Conservation (phyloP, 2,888 invertebrate genomes). For the Entomobrya multifasciata region DNA sequence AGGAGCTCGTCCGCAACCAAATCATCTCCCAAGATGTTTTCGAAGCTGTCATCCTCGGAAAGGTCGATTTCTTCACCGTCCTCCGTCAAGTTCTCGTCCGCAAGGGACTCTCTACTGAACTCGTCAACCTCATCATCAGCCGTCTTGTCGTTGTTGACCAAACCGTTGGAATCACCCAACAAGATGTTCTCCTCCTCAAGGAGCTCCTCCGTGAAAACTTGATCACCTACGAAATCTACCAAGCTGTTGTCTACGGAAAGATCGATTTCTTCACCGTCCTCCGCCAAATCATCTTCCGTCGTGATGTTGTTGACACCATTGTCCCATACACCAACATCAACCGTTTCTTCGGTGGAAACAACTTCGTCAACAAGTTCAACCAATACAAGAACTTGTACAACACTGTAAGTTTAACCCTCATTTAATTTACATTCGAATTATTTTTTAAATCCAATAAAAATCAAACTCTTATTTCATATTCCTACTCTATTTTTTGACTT, state of each 20-base stretch:
- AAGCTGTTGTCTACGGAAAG: slow-evolving; percentile 11
- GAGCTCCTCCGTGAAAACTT: slow-evolving; percentile 31
- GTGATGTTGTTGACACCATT: slow-evolving; percentile 1
- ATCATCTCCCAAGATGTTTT: slow-evolving; percentile 28
- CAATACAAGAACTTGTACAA: slow-evolving; percentile 56
- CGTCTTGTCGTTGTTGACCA: slow-evolving; percentile 14
- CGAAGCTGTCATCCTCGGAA: slow-evolving; percentile 13
- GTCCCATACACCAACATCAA: slow-evolving; percentile 41
- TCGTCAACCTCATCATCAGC: slow-evolving; percentile 46
- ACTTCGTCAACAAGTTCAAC: slow-evolving; percentile 39
- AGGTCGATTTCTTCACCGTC: not conserved
- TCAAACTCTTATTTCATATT: not conserved
- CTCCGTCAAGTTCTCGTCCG: slow-evolving; percentile 20
- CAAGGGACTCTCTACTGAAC: not conserved
- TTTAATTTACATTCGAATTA: not conserved
- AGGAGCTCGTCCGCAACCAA: slow-evolving; percentile 22
- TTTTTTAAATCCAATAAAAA: not conserved
- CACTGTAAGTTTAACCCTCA: slow-evolving; percentile 22
- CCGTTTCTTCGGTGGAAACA: not conserved
- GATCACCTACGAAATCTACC: slow-evolving; percentile 49
- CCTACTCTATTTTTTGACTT: not conserved
- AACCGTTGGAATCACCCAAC: too few relatives aligned
- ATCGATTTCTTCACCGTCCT: slow-evolving; percentile 26
- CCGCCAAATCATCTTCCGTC: slow-evolving; percentile 5
- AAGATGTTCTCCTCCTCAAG: slow-evolving; percentile 5